Evolutionary conservation across 2,797 vertebrate species (phyloP), one percentile per base, ranked within the genome.

Genomic region (Capromys pilorides): DNA sequence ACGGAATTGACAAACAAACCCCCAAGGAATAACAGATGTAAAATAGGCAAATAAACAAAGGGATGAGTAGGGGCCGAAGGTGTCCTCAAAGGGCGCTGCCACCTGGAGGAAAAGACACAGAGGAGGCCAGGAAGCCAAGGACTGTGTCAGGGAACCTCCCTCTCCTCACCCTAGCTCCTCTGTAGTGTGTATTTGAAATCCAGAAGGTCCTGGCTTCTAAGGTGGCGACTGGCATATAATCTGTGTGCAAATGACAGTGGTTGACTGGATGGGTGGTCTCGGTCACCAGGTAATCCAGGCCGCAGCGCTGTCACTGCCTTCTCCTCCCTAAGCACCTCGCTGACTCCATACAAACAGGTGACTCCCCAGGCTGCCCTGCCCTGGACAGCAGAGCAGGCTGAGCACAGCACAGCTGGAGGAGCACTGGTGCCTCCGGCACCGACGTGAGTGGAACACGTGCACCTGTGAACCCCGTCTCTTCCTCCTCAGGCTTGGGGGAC

Each of bases 241-340:
- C 66, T 95, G 73, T 73, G 79, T 45, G 57, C 61, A 73, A 61
- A 79, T 51, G 22, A 49, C 67, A 86, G 59, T 96, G 62, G n/a
- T 81, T 88, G 77, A 89, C 62, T 54, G 69, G 92, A 90, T n/a
- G 73, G 91, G 69, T 67, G 61, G 86, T 81, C 73, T 90, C 82
- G 89, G 73, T 92, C 86, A 54, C 78, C 86, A 79, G 78, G 78
- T 90, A 80, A 94, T 88, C 75, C 54, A 82, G 92, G 75, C 31
- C 45, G 49, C 73, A 94, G 62, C 51, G 19, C 86, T 82, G 84
- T 79, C 90, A 91, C 22, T 91, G 21, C 85, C 13, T 36, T 78
- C 28, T 77, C 26, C 36, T 87, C 54, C 89, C 69, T 57, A 90
- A 54, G 49, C 45, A 85, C 41, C 19, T 64, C 73, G 59, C 73